Conservation (phyloP, 2,113 vertebrate genomes). For the Natator depressus region DNA sequence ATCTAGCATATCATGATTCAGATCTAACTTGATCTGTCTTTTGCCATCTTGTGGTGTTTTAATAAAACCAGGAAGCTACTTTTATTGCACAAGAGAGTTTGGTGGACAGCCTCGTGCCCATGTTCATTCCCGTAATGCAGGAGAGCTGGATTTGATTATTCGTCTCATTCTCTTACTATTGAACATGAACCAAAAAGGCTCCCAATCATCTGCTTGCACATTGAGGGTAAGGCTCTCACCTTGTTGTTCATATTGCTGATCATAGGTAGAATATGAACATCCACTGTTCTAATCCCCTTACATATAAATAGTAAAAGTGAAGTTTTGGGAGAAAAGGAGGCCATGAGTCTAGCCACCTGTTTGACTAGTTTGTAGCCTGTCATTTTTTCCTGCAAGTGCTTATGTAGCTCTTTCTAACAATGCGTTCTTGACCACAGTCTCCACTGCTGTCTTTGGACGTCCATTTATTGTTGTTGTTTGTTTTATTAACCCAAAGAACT, state of each 20-base stretch:
- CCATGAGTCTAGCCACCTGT: neutral
- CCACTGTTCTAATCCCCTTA: neutral
- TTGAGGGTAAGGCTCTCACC: neutral
- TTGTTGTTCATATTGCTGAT: neutral
- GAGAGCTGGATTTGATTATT: neutral
- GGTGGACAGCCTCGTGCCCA: neutral
- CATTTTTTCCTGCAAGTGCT: neutral
- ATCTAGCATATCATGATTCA: neutral
- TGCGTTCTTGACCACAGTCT: neutral
- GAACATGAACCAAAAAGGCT: no score
- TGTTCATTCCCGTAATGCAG: neutral
- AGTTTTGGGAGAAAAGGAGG: neutral
- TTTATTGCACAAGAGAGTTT: neutral
- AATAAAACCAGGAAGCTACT: neutral
- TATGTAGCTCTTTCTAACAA: neutral
- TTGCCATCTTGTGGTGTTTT: neutral
- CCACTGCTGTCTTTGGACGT: neutral
- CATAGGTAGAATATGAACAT: neutral
- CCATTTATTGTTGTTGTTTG: neutral
- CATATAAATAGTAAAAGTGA: neutral
- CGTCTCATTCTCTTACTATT: neutral
- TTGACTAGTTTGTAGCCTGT: neutral
- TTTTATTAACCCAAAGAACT: neutral
- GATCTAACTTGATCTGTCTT: neutral
- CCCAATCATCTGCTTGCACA: neutral